A percentile compares a stretch with the other conserved stretches of the same genome.
These are phyloP conservation scores for Sitta europaea DNA, from an alignment of 2,113 vertebrate genomes.

Conservation along the genomic window DNA sequence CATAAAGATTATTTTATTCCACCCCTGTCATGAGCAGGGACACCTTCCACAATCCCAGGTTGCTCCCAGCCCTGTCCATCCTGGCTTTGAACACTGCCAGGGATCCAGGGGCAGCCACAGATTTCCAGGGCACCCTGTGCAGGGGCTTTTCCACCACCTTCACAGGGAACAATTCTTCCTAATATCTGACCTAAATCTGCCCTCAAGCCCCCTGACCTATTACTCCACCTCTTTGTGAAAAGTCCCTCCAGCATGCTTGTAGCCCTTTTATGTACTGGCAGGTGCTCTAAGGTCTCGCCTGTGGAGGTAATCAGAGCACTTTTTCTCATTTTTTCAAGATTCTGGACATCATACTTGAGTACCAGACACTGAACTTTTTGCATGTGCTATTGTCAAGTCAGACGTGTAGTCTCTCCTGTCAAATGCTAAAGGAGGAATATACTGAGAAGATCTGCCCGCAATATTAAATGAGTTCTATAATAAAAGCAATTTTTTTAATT, in stretches of 20 bases:
- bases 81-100: accelerated
- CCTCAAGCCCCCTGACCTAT: not conserved
- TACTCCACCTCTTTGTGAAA: not conserved
- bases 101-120: not conserved
- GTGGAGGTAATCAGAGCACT: not conserved
- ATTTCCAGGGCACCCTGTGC: not conserved
- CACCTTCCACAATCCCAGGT: accelerated
- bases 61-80: accelerated
- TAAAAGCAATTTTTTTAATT: not conserved
- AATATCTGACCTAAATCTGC: not conserved
- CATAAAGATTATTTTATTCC: not conserved
- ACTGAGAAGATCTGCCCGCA: not conserved
- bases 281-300: not conserved
- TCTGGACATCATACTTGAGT: not conserved
- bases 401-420: not conserved
- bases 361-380: not conserved
- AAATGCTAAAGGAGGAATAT: not conserved
- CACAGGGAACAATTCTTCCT: accelerated
- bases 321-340: not conserved
- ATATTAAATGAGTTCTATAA: not conserved
- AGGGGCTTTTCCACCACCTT: not conserved
- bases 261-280: not conserved
- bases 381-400: not conserved
- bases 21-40: not conserved
- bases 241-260: not conserved